Percentiles rank a stretch among this genome's conserved stretches.
phyloP scores from a whole-genome alignment of 2,888 invertebrate genomes.

The Campopleginae sp. region DNA sequence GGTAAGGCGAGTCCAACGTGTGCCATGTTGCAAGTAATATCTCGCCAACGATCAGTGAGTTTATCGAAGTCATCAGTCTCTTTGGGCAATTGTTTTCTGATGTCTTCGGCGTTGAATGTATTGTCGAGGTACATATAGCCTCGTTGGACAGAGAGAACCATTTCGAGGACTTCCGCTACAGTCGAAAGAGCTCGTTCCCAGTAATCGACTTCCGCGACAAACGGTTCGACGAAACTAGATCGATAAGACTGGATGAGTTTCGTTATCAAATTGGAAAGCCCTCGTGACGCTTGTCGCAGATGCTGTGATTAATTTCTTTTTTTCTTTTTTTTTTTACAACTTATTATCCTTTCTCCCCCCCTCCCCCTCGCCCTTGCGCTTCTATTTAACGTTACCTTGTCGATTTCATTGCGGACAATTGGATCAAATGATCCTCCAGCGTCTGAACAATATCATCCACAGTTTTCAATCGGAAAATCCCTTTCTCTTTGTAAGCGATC shows the following conservation, averaged over 20 bases:
- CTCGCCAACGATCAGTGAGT: slow-evolving; percentile 85
- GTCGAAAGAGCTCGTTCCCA: slow-evolving; percentile 94
- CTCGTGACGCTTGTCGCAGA: slow-evolving; percentile 9
- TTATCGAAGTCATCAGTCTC: slow-evolving; percentile 91
- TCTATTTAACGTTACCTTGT: slow-evolving; percentile 85
- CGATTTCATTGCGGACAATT: slow-evolving; percentile 94
- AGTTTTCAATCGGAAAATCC: slow-evolving; percentile 88
- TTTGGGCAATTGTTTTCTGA: slow-evolving; percentile 91
- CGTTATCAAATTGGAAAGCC: slow-evolving; percentile 35
- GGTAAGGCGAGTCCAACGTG: slow-evolving; percentile 70
- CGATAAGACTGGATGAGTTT: slow-evolving; percentile 36
- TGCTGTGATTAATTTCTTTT: slow-evolving; percentile 24
- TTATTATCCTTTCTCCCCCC: background rate
- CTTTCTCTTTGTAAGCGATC: slow-evolving; percentile 88
- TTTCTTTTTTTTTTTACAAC: slow-evolving; percentile 9
- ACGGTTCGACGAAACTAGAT: slow-evolving; percentile 92
- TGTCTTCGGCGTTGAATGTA: slow-evolving; percentile 95
- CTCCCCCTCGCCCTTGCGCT: background rate
- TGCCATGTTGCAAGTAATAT: slow-evolving; percentile 78
- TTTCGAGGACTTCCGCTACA: slow-evolving; percentile 93
- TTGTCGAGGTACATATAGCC: slow-evolving; percentile 95
- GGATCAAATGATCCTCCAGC: slow-evolving; percentile 94
- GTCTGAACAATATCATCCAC: slow-evolving; percentile 92
- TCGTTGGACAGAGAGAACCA: slow-evolving; percentile 92
- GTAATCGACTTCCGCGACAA: slow-evolving; percentile 92